Evolutionary conservation across 2,888 invertebrate species (phyloP).

Genomic region (Habroteleia sp.): DNA sequence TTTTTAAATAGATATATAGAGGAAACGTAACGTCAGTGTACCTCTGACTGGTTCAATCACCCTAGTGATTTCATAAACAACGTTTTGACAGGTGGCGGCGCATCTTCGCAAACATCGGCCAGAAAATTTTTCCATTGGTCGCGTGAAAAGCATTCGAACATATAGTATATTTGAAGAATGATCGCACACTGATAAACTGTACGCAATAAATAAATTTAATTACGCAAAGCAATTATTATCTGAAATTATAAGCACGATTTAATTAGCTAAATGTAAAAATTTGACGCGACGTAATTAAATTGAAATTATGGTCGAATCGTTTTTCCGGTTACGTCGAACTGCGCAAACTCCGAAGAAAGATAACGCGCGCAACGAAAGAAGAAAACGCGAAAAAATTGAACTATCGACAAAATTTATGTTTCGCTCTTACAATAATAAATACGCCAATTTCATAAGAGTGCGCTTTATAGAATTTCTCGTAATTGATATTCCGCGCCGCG

Average conservation of each 20-base stretch:
- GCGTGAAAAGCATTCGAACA: slow-evolving; percentile 6
- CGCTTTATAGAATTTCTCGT: slow-evolving; percentile 19
- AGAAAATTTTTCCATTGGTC: slow-evolving; percentile 30
- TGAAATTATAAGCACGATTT: slow-evolving; percentile 25
- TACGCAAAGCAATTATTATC: slow-evolving; percentile 21
- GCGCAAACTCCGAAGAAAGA: neutral
- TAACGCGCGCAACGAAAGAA: neutral
- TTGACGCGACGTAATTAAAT: slow-evolving; percentile 36
- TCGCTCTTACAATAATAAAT: slow-evolving; percentile 21
- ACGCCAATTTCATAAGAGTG: slow-evolving; percentile 16
- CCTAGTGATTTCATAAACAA: slow-evolving; percentile 45
- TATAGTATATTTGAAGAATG: slow-evolving; percentile 1
- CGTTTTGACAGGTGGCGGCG: slow-evolving; percentile 46
- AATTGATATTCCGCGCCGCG: slow-evolving; percentile 29
- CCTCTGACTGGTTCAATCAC: slow-evolving; percentile 34
- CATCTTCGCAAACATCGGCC: slow-evolving; percentile 38
- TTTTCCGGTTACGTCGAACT: slow-evolving; percentile 1
- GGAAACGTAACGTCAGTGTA: slow-evolving; percentile 20
- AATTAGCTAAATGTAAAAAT: slow-evolving; percentile 24
- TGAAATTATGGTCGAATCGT: slow-evolving; percentile 25
- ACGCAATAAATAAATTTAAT: slow-evolving; percentile 33
- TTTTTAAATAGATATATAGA: too few relatives aligned
- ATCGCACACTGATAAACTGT: slow-evolving; percentile 17
- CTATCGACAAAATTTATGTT: slow-evolving; percentile 5
- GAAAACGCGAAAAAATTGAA: neutral